A percentile compares a stretch with the other conserved stretches of the same genome.
Evolutionary conservation across 1,140 invertebrate species (phyloP).

Genomic region (Globodera rostochiensis): DNA sequence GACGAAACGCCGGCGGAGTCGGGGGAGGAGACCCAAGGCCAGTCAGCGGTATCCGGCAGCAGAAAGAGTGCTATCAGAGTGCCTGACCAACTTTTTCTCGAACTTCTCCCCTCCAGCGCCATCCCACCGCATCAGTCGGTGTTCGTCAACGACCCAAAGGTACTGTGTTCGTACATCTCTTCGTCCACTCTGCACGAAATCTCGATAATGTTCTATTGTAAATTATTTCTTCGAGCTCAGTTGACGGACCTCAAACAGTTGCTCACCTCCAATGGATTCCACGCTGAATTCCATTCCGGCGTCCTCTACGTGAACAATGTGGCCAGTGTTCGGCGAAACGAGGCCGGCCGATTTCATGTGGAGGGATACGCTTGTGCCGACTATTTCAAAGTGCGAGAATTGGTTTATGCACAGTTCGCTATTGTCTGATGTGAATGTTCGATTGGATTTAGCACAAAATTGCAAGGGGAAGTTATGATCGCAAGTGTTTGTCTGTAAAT

Average conservation of each 20-base stretch:
- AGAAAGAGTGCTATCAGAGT: constrained; percentile 24
- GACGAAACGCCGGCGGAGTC: constrained; percentile 6
- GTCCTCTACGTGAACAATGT: constrained; percentile 92
- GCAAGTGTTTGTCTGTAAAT: background rate
- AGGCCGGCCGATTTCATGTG: constrained; percentile 84
- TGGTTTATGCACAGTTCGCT: constrained; percentile 95
- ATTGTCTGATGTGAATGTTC: constrained; percentile 76
- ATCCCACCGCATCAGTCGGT: constrained; percentile 80
- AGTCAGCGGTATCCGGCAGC: constrained; percentile 27
- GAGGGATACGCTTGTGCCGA: constrained; percentile 92
- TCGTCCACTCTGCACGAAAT: too few species aligned
- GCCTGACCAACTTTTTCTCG: constrained; percentile 51
- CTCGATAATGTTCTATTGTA: too few species aligned
- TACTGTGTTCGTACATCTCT: background rate
- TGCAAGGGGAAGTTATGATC: background rate
- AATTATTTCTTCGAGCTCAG: constrained; percentile 15
- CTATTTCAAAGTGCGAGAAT: constrained; percentile 87
- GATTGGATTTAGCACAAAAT: background rate
- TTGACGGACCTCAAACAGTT: constrained; percentile 93
- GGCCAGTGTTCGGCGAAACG: constrained; percentile 83
- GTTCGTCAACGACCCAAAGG: constrained; percentile 89
- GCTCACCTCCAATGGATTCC: constrained; percentile 82
- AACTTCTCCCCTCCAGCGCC: constrained; percentile 55
- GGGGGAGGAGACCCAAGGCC: constrained; percentile 7
- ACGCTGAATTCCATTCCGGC: constrained; percentile 89